phyloP scores from a whole-genome alignment of 2,888 invertebrate species.

The Sminthurinus aureus region DNA sequence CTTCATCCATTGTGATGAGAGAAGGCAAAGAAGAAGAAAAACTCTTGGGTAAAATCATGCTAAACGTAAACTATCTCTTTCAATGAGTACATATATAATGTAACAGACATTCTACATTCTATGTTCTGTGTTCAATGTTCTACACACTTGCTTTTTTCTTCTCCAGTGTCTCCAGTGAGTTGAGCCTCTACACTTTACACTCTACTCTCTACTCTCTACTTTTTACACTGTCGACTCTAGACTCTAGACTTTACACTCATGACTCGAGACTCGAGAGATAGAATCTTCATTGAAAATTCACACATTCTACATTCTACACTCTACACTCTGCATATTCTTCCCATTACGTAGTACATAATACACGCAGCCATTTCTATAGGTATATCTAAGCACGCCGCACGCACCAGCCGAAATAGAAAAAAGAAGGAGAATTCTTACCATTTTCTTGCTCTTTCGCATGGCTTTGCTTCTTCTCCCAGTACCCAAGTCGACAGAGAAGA shows the following conservation, averaged over 20 bases:
- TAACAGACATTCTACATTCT: too few species aligned
- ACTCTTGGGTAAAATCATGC: slow-evolving; percentile 9
- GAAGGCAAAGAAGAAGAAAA: neutral
- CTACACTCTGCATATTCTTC: neutral
- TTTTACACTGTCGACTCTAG: neutral
- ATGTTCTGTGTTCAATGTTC: too few species aligned
- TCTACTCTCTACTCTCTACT: neutral
- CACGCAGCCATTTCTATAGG: too few species aligned
- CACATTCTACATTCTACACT: neutral
- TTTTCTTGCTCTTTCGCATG: neutral
- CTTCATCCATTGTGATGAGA: slow-evolving; percentile 3
- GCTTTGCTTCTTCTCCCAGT: too few species aligned
- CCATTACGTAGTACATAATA: too few species aligned
- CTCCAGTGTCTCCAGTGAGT: neutral
- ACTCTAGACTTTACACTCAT: neutral
- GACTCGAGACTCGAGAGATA: neutral
- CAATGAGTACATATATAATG: neutral
- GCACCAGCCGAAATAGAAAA: neutral
- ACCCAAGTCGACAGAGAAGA: too few species aligned
- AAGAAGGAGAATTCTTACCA: neutral
- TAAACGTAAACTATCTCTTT: slow-evolving; percentile 12
- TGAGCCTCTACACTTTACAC: too few species aligned
- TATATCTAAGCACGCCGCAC: too few species aligned
- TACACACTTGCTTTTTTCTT: neutral
- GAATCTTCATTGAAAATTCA: neutral